Evolutionary conservation across 2,888 invertebrate genomes (phyloP).

Genomic region (Lithophane leautieri): DNA sequence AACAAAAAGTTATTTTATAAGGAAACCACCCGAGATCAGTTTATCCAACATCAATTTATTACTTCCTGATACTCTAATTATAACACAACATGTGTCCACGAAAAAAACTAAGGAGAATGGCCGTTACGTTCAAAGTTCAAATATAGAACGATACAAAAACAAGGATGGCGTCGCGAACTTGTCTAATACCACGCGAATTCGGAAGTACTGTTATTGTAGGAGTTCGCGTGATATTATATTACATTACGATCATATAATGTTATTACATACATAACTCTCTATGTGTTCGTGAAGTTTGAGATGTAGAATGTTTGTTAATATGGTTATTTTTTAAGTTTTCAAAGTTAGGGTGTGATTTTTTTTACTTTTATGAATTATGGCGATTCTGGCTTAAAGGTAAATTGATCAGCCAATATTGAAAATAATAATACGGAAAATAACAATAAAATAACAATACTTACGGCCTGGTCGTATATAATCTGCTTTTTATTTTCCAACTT

Average conservation of each 20-base stretch:
- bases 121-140: constrained; percentile 26
- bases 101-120: constrained; percentile 1
- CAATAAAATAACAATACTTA: too few relatives aligned
- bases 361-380: neutral
- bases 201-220: constrained; percentile 35
- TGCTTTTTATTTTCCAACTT: neutral
- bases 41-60: constrained; percentile 10
- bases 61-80: constrained; percentile 22
- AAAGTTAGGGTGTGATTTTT: neutral
- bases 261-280: constrained; percentile 11
- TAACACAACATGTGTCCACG: constrained; percentile 27
- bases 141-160: constrained; percentile 29
- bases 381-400: neutral
- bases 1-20: neutral
- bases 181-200: constrained; percentile 37
- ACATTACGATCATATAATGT: constrained; percentile 14
- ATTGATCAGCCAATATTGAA: neutral
- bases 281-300: constrained; percentile 5
- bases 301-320: neutral
- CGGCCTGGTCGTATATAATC: neutral
- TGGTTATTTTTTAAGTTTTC: neutral
- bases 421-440: too few relatives aligned
- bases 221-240: constrained; percentile 29
- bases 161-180: constrained; percentile 44
- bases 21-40: neutral